Conservation (phyloP, 1,140 invertebrate genomes). For the Zophobas morio region DNA sequence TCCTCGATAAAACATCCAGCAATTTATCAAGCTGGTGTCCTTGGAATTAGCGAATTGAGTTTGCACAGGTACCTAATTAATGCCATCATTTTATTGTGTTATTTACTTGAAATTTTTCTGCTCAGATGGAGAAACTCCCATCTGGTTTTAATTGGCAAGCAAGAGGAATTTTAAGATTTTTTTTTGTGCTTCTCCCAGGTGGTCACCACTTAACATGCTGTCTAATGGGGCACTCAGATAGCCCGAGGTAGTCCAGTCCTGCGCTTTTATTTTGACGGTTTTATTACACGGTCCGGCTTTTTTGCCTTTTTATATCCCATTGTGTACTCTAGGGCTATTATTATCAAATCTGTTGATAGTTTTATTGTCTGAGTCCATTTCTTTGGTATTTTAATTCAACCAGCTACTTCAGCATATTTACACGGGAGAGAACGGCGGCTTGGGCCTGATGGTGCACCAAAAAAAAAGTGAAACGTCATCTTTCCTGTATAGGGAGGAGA, state of each 20-base stretch:
- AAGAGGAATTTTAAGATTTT: constrained; percentile 52
- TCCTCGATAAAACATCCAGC: not conserved
- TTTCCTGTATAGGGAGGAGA: too few species aligned
- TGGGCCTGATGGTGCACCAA: too few species aligned
- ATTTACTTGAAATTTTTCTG: constrained; percentile 6
- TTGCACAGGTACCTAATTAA: constrained; percentile 24
- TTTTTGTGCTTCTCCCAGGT: constrained; percentile 57
- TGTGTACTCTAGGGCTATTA: constrained; percentile 45
- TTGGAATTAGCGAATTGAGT: constrained; percentile 3
- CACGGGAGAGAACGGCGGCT: too few species aligned
- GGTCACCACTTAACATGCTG: constrained; percentile 57
- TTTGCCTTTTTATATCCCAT: constrained; percentile 41
- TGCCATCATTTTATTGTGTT: constrained; percentile 24
- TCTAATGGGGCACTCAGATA: constrained; percentile 54
- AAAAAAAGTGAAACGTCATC: too few species aligned
- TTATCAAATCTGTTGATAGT: constrained; percentile 49
- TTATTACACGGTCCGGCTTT: constrained; percentile 50
- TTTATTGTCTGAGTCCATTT: constrained; percentile 45
- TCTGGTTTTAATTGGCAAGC: constrained; percentile 57
- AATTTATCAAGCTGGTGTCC: constrained; percentile 11
- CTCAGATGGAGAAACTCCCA: constrained; percentile 28
- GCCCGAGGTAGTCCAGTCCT: constrained; percentile 49
- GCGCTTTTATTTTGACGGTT: constrained; percentile 55
- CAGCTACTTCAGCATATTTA: constrained; percentile 12
- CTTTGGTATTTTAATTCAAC: constrained; percentile 30